These are phyloP conservation scores for Ectobius pallidus DNA, from an alignment of 2,888 invertebrate species.

Conservation along the genomic window DNA sequence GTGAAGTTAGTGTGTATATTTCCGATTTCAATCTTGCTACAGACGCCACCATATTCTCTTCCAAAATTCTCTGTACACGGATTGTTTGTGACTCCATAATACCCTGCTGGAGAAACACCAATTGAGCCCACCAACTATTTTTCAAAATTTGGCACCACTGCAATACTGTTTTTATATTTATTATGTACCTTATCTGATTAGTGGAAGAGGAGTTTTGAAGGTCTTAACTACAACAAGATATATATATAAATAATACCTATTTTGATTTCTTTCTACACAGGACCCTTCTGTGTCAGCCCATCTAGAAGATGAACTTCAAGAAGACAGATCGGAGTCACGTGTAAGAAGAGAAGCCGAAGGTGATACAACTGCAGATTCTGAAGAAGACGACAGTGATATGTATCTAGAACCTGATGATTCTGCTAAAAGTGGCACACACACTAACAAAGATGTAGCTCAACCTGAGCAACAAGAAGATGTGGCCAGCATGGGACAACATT, in stretches of 20 bases:
- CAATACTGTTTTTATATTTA: too few species aligned
- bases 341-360: neutral
- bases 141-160: too few species aligned
- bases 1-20: too few species aligned
- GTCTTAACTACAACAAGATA: neutral
- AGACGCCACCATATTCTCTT: too few species aligned
- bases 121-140: too few species aligned
- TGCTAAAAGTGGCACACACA: neutral
- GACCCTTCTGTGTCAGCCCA: neutral
- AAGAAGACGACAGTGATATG: constrained; percentile 24
- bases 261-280: neutral
- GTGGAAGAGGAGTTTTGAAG: too few species aligned
- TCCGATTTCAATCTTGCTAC: too few species aligned
- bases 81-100: too few species aligned
- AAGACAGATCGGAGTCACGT: neutral
- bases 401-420: constrained; percentile 1
- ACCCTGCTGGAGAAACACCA: too few species aligned
- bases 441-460: neutral
- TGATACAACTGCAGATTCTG: neutral
- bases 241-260: neutral
- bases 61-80: too few species aligned
- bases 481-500: constrained; percentile 51
- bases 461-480: constrained; percentile 3
- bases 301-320: constrained; percentile 1
- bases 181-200: too few species aligned